phyloP scores from a whole-genome alignment of 1,140 invertebrate species.

The Eriosoma lanigerum region DNA sequence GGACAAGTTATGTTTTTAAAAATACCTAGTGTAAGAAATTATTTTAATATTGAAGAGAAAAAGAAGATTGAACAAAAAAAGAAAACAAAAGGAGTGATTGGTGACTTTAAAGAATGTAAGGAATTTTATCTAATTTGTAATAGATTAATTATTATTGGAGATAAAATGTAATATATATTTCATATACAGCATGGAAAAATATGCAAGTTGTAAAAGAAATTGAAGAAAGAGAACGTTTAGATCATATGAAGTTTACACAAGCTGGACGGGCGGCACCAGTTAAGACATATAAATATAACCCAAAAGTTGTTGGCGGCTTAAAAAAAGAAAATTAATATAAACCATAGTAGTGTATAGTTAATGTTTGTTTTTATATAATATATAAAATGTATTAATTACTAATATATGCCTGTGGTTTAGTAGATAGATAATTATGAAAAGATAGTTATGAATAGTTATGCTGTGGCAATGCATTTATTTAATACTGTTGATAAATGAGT shows the following conservation, averaged over 20 bases:
- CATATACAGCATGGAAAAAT: conserved; percentile 75
- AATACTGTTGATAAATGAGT: conserved; percentile 86
- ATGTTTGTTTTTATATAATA: conserved; percentile 18
- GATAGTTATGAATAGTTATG: background rate
- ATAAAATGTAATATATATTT: conserved; percentile 16
- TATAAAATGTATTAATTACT: background rate
- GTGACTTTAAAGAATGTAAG: conserved; percentile 82
- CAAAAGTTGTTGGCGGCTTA: conserved; percentile 62
- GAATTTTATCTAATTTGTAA: conserved; percentile 53
- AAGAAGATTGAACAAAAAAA: conserved; percentile 60
- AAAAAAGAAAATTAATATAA: conserved; percentile 37
- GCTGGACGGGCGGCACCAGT: conserved; percentile 81
- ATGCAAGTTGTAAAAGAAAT: conserved; percentile 78
- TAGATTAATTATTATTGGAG: background rate
- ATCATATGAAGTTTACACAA: conserved; percentile 76
- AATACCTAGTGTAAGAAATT: conserved; percentile 71
- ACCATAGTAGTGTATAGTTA: background rate
- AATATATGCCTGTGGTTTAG: background rate
- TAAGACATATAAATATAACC: conserved; percentile 86
- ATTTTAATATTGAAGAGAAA: conserved; percentile 74
- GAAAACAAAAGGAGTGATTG: conserved; percentile 75
- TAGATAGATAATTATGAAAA: background rate
- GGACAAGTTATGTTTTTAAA: conserved; percentile 77
- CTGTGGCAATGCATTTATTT: conserved; percentile 77
- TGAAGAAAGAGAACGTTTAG: conserved; percentile 72